Conservation (phyloP, 2,113 vertebrate species). For the Galeopterus variegatus region DNA sequence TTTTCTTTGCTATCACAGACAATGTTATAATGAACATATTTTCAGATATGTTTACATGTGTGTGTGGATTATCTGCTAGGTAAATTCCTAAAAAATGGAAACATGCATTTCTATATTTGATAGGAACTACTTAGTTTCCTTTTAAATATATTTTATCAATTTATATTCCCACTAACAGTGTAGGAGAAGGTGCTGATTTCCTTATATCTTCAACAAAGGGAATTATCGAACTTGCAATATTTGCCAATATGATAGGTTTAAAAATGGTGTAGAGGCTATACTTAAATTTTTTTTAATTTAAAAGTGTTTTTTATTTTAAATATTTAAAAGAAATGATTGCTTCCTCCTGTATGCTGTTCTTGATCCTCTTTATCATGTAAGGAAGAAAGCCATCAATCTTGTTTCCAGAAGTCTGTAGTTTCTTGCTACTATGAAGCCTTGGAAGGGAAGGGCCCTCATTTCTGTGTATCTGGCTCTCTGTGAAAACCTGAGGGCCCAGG, state of each 20-base stretch:
- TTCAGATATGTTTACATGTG: background rate
- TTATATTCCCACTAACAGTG: background rate
- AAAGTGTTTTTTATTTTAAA: conserved; percentile 16
- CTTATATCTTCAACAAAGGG: background rate
- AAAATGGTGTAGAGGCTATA: background rate
- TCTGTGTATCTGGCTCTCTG: background rate
- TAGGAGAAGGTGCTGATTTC: conserved; percentile 29
- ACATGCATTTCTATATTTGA: conserved; percentile 18
- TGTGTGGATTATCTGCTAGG: background rate
- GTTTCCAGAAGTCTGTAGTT: conserved; percentile 46
- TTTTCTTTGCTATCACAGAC: background rate
- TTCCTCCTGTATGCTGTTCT: background rate
- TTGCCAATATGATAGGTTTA: background rate
- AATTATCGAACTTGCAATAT: background rate
- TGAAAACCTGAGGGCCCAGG: background rate
- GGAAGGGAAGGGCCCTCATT: background rate
- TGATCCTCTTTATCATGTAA: background rate
- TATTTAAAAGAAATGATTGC: background rate
- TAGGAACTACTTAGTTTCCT: background rate
- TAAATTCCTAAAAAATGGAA: conserved; percentile 48
- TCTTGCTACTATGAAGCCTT: background rate
- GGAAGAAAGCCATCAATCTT: background rate
- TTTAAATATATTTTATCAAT: conserved; percentile 49
- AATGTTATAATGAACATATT: background rate
- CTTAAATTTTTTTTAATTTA: background rate